These are phyloP conservation scores for Eilema depressum DNA, from an alignment of 2,888 invertebrate species.

Conservation along the genomic window DNA sequence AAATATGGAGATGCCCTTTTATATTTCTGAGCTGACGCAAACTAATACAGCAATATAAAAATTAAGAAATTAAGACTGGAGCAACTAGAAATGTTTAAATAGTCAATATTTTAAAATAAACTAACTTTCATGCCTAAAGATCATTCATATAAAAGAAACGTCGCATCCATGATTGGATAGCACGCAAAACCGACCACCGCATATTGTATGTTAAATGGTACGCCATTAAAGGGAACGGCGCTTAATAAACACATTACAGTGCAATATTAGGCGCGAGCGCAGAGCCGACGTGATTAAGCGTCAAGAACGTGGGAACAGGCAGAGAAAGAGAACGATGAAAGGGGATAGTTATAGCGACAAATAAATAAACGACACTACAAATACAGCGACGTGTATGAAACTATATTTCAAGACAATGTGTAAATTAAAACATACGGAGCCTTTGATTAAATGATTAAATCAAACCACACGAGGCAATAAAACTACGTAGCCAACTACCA, in stretches of 20 bases:
- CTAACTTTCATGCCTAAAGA: conserved; percentile 53
- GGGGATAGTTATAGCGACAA: conserved; percentile 60
- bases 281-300: conserved; percentile 78
- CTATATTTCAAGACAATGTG: conserved; percentile 31
- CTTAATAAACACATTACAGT: conserved; percentile 85
- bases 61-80: neutral
- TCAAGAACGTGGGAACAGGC: conserved; percentile 81
- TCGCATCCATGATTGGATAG: conserved; percentile 70
- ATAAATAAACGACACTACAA: conserved; percentile 52
- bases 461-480: conserved; percentile 66
- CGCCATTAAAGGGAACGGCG: conserved; percentile 81
- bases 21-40: neutral
- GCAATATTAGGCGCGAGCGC: conserved; percentile 82
- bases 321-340: conserved; percentile 70
- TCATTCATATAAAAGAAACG: conserved; percentile 61
- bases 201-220: conserved; percentile 82
- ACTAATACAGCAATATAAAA: neutral
- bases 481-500: conserved; percentile 60
- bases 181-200: conserved; percentile 77
- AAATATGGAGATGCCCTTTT: conserved; percentile 55
- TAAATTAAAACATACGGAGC: conserved; percentile 50
- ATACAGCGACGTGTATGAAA: conserved; percentile 34
- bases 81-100: neutral
- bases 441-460: conserved; percentile 64
- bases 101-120: conserved; percentile 20